Evolutionary conservation across 2,797 vertebrate genomes (phyloP).

Genomic region (Cyprinodon diabolis): DNA sequence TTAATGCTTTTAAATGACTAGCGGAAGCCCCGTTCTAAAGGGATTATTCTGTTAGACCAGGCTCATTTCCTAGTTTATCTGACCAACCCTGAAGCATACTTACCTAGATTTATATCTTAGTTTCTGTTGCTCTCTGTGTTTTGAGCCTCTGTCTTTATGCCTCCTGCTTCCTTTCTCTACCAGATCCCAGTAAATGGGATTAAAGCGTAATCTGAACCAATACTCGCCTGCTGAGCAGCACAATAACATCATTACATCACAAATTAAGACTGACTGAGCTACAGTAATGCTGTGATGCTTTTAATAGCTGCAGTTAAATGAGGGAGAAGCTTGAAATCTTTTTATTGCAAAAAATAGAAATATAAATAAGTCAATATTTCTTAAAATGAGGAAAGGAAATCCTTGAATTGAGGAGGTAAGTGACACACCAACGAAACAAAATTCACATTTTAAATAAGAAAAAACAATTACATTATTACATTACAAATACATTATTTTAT

Average conservation of each 20-base stretch:
- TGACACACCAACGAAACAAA: no score
- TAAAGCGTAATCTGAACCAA: constrained; percentile 4
- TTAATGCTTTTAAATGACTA: not conserved
- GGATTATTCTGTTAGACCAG: not conserved
- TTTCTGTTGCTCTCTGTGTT: constrained; percentile 1
- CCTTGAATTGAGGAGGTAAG: no score
- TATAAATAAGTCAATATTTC: no score
- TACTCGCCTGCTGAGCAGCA: not conserved
- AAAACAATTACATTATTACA: no score
- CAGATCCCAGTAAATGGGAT: constrained; percentile 7
- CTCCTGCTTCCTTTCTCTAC: constrained; percentile 4
- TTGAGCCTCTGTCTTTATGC: not conserved
- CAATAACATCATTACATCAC: not conserved
- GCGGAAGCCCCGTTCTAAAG: not conserved
- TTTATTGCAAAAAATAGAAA: no score
- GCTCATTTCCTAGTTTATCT: not conserved
- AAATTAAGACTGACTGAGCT: constrained; percentile 1
- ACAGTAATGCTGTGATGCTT: not conserved
- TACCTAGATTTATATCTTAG: not conserved
- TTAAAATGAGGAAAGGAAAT: no score
- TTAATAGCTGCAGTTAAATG: not conserved
- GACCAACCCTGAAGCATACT: not conserved
- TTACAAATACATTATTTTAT: no score
- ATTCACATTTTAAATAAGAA: no score
- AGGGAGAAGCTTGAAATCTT: not conserved